These are phyloP conservation scores for Athene cunicularia DNA, from an alignment of 2,113 vertebrate species.

Conservation along the genomic window DNA sequence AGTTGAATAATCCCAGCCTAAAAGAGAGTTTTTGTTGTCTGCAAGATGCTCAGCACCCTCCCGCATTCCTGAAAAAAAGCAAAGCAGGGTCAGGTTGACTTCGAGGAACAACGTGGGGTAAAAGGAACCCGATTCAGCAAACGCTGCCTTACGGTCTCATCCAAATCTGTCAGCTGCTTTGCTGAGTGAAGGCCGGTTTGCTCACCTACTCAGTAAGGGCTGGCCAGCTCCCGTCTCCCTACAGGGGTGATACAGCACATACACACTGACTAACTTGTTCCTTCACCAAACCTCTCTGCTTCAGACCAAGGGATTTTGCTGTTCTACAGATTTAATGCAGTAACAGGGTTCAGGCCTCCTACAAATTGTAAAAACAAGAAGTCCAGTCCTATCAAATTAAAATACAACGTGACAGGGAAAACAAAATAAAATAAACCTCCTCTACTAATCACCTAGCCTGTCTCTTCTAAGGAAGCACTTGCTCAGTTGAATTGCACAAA, in stretches of 20 bases:
- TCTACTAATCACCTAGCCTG: background rate
- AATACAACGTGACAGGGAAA: background rate
- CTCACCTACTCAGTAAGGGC: background rate
- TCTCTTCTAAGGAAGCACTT: background rate
- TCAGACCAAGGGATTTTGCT: accelerated
- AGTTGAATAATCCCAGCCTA: constrained; percentile 24
- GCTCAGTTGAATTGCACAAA: background rate
- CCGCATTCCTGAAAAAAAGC: background rate
- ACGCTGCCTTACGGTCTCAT: background rate
- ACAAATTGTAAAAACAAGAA: background rate
- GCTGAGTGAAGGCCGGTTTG: background rate
- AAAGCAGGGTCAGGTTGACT: background rate
- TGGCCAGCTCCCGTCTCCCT: background rate
- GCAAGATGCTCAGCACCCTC: background rate
- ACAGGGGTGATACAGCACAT: accelerated
- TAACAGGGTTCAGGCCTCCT: background rate
- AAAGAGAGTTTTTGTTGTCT: background rate
- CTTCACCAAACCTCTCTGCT: background rate
- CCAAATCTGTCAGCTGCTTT: background rate
- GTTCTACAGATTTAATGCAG: background rate
- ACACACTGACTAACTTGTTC: background rate
- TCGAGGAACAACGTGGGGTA: background rate
- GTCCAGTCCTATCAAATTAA: background rate
- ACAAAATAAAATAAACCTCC: background rate
- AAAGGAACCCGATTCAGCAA: background rate